These are phyloP conservation scores for Atta texana DNA, from an alignment of 1,140 invertebrate species.

Conservation along the genomic window DNA sequence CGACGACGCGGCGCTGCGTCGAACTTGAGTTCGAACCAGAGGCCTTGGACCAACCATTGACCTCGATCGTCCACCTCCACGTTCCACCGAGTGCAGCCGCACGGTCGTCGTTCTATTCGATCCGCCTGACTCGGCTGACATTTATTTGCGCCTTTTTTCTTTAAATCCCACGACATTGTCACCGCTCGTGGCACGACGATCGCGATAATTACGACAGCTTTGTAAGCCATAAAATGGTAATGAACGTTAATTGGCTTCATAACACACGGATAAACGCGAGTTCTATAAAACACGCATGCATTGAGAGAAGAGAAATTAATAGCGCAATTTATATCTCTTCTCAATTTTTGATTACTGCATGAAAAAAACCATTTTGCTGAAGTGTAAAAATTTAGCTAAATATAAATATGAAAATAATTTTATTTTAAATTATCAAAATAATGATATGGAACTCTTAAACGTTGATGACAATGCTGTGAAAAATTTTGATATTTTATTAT, in stretches of 20 bases:
- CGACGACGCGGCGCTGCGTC: constrained; percentile 76
- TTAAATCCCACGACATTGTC: constrained; percentile 51
- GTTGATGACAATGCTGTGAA: too few species aligned
- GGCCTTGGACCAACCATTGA: constrained; percentile 86
- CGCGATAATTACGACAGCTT: constrained; percentile 31
- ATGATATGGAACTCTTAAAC: too few species aligned
- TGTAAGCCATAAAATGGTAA: constrained; percentile 39
- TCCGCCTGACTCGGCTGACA: constrained; percentile 3
- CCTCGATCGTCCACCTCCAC: constrained; percentile 81
- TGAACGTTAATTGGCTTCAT: constrained; percentile 44
- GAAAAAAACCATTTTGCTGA: too few species aligned
- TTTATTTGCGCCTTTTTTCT: constrained; percentile 38
- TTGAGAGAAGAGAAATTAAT: background rate
- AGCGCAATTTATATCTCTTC: constrained; percentile 1
- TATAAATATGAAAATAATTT: too few species aligned
- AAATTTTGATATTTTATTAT: too few species aligned
- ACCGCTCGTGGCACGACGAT: constrained; percentile 24
- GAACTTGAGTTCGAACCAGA: constrained; percentile 83
- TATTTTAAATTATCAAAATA: too few species aligned
- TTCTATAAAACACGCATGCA: background rate
- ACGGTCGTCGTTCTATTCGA: constrained; percentile 43
- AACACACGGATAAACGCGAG: constrained; percentile 11
- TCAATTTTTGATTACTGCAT: background rate
- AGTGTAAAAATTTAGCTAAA: too few species aligned
- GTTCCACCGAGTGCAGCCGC: constrained; percentile 43